These are phyloP conservation scores for Trimorus sp. DNA, from an alignment of 2,888 invertebrate genomes.

Conservation along the genomic window DNA sequence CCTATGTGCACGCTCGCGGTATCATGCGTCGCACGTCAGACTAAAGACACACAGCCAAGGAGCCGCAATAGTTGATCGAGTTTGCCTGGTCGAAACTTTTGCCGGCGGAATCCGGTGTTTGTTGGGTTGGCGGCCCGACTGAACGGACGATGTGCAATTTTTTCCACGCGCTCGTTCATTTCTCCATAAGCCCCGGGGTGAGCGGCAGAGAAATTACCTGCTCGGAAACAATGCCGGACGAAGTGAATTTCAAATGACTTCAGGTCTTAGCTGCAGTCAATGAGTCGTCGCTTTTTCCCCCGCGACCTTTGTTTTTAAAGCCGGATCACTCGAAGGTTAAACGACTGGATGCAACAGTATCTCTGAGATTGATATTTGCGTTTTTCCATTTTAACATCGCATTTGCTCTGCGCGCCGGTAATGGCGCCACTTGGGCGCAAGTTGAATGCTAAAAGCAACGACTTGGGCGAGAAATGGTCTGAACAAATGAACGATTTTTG, in stretches of 20 bases:
- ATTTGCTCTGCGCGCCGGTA: too few relatives aligned
- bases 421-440: too few relatives aligned
- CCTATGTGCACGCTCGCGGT: slow-evolving; percentile 57
- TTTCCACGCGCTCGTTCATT: not conserved
- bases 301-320: slow-evolving; percentile 32
- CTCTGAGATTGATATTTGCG: not conserved
- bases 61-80: slow-evolving; percentile 59
- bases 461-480: too few relatives aligned
- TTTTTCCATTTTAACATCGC: too few relatives aligned
- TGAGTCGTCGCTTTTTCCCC: slow-evolving; percentile 17
- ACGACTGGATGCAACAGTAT: slow-evolving; percentile 30
- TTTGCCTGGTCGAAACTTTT: slow-evolving; percentile 59
- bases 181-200: too few relatives aligned
- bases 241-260: slow-evolving; percentile 44
- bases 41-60: slow-evolving; percentile 61
- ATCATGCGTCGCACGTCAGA: slow-evolving; percentile 63
- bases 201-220: slow-evolving; percentile 7
- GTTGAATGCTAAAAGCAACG: too few relatives aligned
- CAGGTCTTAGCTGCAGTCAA: slow-evolving; percentile 17
- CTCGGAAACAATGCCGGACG: slow-evolving; percentile 36
- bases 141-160: not conserved
- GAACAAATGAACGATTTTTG: too few relatives aligned
- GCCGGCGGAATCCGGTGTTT: slow-evolving; percentile 55
- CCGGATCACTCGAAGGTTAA: slow-evolving; percentile 30
- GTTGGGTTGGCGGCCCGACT: slow-evolving; percentile 41